A percentile compares a stretch with the other conserved stretches of the same genome.
Conservation (phyloP, 1,140 invertebrate genomes). For the Ceratosolen solmsi region DNA sequence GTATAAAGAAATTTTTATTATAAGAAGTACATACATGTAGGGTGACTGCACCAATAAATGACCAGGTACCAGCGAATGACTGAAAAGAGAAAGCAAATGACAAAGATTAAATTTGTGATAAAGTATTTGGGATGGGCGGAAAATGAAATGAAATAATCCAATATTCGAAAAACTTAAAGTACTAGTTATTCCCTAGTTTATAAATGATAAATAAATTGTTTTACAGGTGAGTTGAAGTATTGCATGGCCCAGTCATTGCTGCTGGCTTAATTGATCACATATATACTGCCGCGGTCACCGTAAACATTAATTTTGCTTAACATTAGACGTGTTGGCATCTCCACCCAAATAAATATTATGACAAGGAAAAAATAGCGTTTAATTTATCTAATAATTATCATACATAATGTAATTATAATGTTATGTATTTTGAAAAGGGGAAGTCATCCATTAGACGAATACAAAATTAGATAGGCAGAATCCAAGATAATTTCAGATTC, state of each 20-base stretch:
- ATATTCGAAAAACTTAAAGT: not conserved
- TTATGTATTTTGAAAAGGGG: conserved; percentile 10
- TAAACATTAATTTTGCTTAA: conserved; percentile 31
- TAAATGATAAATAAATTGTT: not conserved
- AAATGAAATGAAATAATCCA: not conserved
- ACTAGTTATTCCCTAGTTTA: not conserved
- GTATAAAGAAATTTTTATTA: conserved; percentile 2
- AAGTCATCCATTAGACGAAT: conserved; percentile 4
- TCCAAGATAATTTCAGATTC: conserved; percentile 1
- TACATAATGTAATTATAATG: conserved; percentile 2
- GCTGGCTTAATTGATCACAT: not conserved
- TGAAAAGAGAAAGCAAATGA: conserved; percentile 42
- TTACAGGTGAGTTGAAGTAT: not conserved
- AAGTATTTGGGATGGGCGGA: too few relatives aligned
- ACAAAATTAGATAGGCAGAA: not conserved
- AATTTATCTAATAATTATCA: conserved; percentile 9
- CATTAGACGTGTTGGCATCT: not conserved
- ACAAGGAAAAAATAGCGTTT: not conserved
- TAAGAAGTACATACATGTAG: conserved; percentile 48
- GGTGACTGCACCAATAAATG: conserved; percentile 49
- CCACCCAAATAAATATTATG: not conserved
- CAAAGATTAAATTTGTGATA: conserved; percentile 11
- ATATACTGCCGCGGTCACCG: conserved; percentile 3
- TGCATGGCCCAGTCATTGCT: conserved; percentile 3
- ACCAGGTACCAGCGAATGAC: conserved; percentile 49